A percentile compares a stretch with the other conserved stretches of the same genome.
Evolutionary conservation across 2,888 invertebrate genomes (phyloP).

Genomic region (Chymomyza caudatula): DNA sequence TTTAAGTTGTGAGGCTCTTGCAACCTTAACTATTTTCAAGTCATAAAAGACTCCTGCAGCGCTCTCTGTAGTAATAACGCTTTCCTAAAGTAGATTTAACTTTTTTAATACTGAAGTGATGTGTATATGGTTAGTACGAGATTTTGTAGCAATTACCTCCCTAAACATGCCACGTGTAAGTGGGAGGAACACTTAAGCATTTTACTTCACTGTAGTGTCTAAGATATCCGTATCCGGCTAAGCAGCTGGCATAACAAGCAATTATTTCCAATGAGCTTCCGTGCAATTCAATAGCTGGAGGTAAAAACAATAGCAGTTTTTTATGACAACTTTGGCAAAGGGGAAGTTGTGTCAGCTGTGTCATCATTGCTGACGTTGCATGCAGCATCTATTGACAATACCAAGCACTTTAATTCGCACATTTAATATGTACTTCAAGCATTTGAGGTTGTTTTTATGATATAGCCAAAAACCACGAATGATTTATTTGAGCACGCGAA

Average conservation of each 20-base stretch:
- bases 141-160: too few species aligned
- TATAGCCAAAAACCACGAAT: slow-evolving; percentile 34
- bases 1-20: too few species aligned
- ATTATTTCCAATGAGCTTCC: not conserved
- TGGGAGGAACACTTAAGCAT: too few species aligned
- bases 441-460: slow-evolving; percentile 25
- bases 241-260: not conserved
- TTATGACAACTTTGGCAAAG: not conserved
- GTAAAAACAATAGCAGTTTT: not conserved
- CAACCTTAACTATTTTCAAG: too few species aligned
- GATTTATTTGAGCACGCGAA: slow-evolving; percentile 62
- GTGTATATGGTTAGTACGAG: too few species aligned
- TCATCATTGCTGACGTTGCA: slow-evolving; percentile 10
- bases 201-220: not conserved
- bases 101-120: too few species aligned
- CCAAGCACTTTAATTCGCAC: not conserved
- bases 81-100: too few species aligned
- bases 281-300: not conserved
- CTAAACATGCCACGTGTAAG: too few species aligned
- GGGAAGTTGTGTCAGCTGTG: slow-evolving; percentile 15
- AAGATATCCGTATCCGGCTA: not conserved
- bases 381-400: not conserved
- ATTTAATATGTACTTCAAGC: not conserved
- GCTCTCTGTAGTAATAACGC: too few species aligned
- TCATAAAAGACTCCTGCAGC: too few species aligned